Base-by-base conservation (phyloP, 2,797 vertebrate species). In the Acanthurus lineatus region DNA sequence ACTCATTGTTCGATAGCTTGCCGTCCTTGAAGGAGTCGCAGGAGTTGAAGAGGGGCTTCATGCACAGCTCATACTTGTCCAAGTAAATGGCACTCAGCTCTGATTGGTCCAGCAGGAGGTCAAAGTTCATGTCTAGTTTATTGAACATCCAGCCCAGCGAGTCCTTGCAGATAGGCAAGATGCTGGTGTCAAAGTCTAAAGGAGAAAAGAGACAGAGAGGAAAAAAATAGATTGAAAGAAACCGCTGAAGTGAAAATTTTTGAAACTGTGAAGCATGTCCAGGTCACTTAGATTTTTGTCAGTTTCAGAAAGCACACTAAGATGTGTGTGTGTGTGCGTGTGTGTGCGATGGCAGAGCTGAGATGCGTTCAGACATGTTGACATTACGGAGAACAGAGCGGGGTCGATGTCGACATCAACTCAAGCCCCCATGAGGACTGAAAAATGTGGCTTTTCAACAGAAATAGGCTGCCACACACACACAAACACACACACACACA, bases 131-230 rank as follows among this genome's bases (percentile, higher is more conserved):
- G 93, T 99, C 98, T 53, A 99, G 89, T 77, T 98, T 98, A 95
- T 99, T 99, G 95, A 99, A 99, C 97, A 99, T 99, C 98, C 98
- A 99, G 82, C 98, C 98, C 73, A 99, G 94, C 3, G 97, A 99
- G 83, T 99, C 97, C 94, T 99, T 99, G 89, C 98, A 99, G 90
- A 99, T 99, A 38, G 98, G 98, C 58, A 99, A 93, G 89, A 99
- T 98, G 94, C 98, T 99, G 79, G 98, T 99, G 93, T 99, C 98
- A 80, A 99, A 99, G 69, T 97, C 98, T 99, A 5, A 48, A 71
- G 67, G 17, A 74, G 19, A 53, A 57, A 70, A 69, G 10, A 78
- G 38, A 49, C 0, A 60, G 25, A 47, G 28, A 76, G 10, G 11
- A 10, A 66, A 66, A 40, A 32, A 32, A 49, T 0, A 28, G 19